Conservation (phyloP, 2,113 vertebrate genomes). For the Tringa solitaria region DNA sequence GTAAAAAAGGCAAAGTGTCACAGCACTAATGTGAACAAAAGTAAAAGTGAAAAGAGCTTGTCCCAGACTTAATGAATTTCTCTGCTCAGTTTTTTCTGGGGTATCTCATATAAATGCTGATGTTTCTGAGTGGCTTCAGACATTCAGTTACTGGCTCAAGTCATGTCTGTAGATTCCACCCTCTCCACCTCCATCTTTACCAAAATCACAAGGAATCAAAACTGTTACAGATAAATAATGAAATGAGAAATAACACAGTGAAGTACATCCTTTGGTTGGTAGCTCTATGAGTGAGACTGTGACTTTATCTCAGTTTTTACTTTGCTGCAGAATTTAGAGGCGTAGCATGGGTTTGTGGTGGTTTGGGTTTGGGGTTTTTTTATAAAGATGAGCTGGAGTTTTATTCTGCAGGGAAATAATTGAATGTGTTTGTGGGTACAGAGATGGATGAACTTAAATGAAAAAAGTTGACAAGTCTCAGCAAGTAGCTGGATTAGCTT, state of each 20-base stretch:
- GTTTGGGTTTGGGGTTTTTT: not conserved
- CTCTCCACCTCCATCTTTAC: not conserved
- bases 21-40: not conserved
- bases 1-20: not conserved
- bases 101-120: not conserved
- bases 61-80: not conserved
- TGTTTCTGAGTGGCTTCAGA: not conserved
- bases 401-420: not conserved
- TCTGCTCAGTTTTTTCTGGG: not conserved
- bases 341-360: not conserved
- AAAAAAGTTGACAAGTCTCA: not conserved
- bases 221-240: not conserved
- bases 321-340: not conserved
- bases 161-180: not conserved
- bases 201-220: not conserved
- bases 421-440: not conserved
- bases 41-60: not conserved
- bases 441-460: not conserved
- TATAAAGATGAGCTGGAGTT: not conserved
- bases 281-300: not conserved
- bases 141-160: not conserved
- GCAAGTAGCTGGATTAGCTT: not conserved
- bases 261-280: accelerated
- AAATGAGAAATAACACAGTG: not conserved
- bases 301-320: not conserved